Base-by-base conservation (phyloP, 2,888 invertebrate species). In the Phyto melanocephala region DNA sequence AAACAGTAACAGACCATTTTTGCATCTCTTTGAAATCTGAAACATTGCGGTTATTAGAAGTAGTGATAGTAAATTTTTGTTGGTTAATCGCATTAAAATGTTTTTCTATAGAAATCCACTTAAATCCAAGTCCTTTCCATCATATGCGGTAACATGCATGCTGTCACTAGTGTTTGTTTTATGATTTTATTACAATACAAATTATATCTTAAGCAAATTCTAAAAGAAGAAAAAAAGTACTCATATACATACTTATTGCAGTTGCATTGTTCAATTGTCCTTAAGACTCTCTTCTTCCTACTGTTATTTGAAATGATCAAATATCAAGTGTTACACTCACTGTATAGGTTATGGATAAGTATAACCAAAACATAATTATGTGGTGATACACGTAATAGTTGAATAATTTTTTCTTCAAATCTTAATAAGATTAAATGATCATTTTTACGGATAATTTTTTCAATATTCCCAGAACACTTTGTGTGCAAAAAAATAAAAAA, bases 21-120 rank as follows among this genome's bases (percentile, higher is more conserved):
- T 45, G 70, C 70, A 75, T 65, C 65, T 60, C 82, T 79, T 82
- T 79, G 75, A 75, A 79, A 82, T 75, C 13, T 42, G 70, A 82
- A 65, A 33, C 62, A 45, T 22, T 82, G 82, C 63, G 79, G 81
- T 67, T 65, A 77, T 67, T 52, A 37, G 45, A 52, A 63, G n/a
- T 45, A 22, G 10, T 45, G 45, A 11, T 56, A 56, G 58, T 70
- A 47, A 63, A 56, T 81, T n/a, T 60, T 70, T 58, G 28, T 70
- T 58, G 70, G 78, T 75, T 75, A 82, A 75, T 58, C 65, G 70
- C 52, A 52, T 79, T 71, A 67, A 77, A 68, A 56, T 60, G 54
- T 24, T 35, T 40, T 75, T 82, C 79, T 2, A 15, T 8, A n/a
- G 45, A 79, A 81, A 65, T 40, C 20, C 58, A 71, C 56, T 56